Evolutionary conservation across 2,888 invertebrate species (phyloP), one percentile per base, ranked within the genome.

Genomic region (Phorcus lineatus): DNA sequence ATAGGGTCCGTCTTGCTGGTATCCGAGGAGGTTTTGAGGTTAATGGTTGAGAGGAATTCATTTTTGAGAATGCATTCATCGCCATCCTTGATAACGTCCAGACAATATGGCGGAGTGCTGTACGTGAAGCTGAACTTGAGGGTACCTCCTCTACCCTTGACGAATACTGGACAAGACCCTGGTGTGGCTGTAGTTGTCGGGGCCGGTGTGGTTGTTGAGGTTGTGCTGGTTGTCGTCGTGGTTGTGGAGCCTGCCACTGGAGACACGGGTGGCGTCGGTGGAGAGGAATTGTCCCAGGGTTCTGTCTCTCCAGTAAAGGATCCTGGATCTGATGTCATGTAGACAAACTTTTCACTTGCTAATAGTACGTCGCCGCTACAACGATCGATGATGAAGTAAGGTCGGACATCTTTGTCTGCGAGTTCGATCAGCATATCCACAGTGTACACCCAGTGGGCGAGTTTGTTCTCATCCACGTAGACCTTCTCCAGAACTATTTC

Each of bases 131-230:
- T 78, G 0, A 81, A 77, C 76, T 85, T 84, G 0, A n/a, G 31
- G 53, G 84, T 85, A 2, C 85, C 85, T n/a, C 85, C 85, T 7
- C 77, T 40, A 13, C 83, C 78, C 19, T 79, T 82, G 0, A 79
- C 55, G 19, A 17, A 40, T 1, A 47, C 28, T 62, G 57, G 40
- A 52, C 67, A 66, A 17, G 22, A 22, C 0, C 19, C 53, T 24
- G 0, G 52, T 24, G 78, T 13, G 11, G 47, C 17, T n/a, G 6
- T 19, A 17, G 52, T 66, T 2, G 22, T 22, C 22, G 53, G 13
- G 7, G 67, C 24, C 24, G 62, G 28, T 1, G 66, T 47, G n/a
- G 66, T 22, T 17, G 78, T n/a, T 13, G 47, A 4, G 17, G 66
- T 47, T 11, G 52, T 22, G 16, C 11, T 40, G 11, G 78, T 47